Conservation (phyloP, 2,888 invertebrate genomes). For the Leptinotarsa rubiginosa region DNA sequence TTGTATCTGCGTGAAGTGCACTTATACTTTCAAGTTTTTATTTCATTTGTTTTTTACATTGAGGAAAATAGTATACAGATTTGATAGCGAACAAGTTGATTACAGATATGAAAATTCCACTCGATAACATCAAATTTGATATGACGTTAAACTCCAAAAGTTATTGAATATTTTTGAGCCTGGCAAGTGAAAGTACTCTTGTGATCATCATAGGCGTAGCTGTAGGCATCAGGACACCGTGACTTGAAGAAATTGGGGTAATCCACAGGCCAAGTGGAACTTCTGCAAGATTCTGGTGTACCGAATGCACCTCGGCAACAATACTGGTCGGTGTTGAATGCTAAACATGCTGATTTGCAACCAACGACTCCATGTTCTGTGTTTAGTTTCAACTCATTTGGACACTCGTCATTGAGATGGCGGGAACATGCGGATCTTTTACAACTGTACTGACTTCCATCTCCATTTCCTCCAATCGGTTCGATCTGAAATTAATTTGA, state of each 20-base stretch:
- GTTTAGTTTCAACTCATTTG: conserved; percentile 57
- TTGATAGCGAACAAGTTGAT: not conserved
- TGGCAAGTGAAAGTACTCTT: conserved; percentile 67
- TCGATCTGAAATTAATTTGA: conserved; percentile 53
- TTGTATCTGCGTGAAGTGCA: no score
- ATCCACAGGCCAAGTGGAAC: conserved; percentile 60
- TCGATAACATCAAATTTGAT: not conserved
- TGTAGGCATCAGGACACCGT: conserved; percentile 69
- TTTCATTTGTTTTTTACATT: no score
- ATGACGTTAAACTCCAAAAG: conserved; percentile 51
- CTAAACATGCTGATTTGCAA: conserved; percentile 67
- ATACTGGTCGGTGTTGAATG: conserved; percentile 66
- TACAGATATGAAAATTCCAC: not conserved
- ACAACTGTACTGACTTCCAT: conserved; percentile 62
- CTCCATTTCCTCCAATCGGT: conserved; percentile 54
- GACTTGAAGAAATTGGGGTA: conserved; percentile 66
- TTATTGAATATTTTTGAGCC: conserved; percentile 56
- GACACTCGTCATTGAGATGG: conserved; percentile 63
- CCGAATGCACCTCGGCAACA: conserved; percentile 66
- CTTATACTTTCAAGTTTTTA: no score
- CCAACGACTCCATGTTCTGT: conserved; percentile 59
- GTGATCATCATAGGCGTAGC: conserved; percentile 69
- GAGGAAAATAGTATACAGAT: not conserved
- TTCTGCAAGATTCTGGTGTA: conserved; percentile 64
- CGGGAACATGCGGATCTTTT: conserved; percentile 58